Evolutionary conservation across 2,888 invertebrate species (phyloP).

Genomic region (Beris chalybata): DNA sequence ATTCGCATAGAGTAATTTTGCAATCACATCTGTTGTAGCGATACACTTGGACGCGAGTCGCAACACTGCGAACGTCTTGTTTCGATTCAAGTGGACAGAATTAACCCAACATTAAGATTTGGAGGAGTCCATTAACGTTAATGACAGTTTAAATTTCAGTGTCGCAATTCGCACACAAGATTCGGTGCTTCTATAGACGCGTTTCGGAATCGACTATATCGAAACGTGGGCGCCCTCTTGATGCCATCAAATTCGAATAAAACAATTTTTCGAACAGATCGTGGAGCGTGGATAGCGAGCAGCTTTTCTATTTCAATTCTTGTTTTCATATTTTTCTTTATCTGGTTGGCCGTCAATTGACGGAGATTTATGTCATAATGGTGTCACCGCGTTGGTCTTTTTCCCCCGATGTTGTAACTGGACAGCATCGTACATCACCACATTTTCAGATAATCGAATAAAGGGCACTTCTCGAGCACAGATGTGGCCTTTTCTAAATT

Average conservation of each 20-base stretch:
- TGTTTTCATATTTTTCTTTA: constrained; percentile 6
- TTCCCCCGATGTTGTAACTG: constrained; percentile 21
- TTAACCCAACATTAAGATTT: constrained; percentile 9
- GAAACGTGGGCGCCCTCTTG: neutral
- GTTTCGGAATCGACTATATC: neutral
- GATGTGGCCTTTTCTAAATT: constrained; percentile 6
- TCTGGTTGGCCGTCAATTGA: constrained; percentile 19
- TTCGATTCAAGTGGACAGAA: constrained; percentile 5
- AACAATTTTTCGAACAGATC: neutral
- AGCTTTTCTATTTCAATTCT: neutral
- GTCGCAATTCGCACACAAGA: neutral
- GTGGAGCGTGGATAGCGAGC: neutral
- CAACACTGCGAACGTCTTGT: neutral
- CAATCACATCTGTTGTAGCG: constrained; percentile 1
- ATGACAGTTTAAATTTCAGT: constrained; percentile 9
- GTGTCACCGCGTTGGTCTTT: constrained; percentile 26
- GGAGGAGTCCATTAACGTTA: constrained; percentile 9
- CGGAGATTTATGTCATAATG: constrained; percentile 24
- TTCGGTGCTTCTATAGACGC: neutral
- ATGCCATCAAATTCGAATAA: neutral
- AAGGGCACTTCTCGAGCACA: constrained; percentile 5
- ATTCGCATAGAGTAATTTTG: constrained; percentile 11
- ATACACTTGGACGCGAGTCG: neutral
- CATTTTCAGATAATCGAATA: constrained; percentile 20
- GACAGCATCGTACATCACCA: constrained; percentile 24